phyloP scores from a whole-genome alignment of 2,113 vertebrate species.

The Leptosomus discolor region DNA sequence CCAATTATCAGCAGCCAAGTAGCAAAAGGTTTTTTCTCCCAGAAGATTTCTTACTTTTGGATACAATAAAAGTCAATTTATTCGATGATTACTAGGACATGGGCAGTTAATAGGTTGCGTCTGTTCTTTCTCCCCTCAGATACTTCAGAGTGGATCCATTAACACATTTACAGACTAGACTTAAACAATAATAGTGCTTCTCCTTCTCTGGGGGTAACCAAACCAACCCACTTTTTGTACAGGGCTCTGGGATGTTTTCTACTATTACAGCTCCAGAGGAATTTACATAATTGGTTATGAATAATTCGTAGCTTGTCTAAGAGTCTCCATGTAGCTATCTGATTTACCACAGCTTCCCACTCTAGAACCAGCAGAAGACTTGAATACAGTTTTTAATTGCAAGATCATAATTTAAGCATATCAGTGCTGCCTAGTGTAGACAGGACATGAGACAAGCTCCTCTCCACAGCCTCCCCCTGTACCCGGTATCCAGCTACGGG shows the following conservation, averaged over 20 bases:
- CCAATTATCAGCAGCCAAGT: slow-evolving; percentile 60
- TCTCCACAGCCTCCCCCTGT: background rate
- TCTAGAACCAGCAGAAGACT: slow-evolving; percentile 34
- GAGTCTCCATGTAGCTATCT: slow-evolving; percentile 56
- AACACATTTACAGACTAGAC: slow-evolving; percentile 65
- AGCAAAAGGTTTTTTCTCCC: slow-evolving; percentile 60
- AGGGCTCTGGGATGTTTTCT: slow-evolving; percentile 48
- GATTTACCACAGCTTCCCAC: slow-evolving; percentile 57
- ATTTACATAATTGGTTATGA: slow-evolving; percentile 71
- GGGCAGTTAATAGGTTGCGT: slow-evolving; percentile 54
- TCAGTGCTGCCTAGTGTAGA: slow-evolving; percentile 2
- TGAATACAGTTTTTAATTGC: slow-evolving; percentile 65
- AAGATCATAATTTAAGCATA: slow-evolving; percentile 53
- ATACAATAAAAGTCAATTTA: slow-evolving; percentile 72
- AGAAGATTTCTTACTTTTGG: slow-evolving; percentile 59
- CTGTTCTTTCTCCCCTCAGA: slow-evolving; percentile 57
- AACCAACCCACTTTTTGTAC: slow-evolving; percentile 52
- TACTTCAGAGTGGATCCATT: slow-evolving; percentile 60
- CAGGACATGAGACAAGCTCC: background rate
- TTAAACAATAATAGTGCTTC: slow-evolving; percentile 61
- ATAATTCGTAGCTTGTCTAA: slow-evolving; percentile 65
- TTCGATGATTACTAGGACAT: slow-evolving; percentile 55
- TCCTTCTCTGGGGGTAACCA: slow-evolving; percentile 63
- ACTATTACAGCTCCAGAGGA: slow-evolving; percentile 52
- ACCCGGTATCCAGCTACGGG: background rate